Conservation (phyloP, 2,888 invertebrate genomes). For the Caenorhabditis sp. region DNA sequence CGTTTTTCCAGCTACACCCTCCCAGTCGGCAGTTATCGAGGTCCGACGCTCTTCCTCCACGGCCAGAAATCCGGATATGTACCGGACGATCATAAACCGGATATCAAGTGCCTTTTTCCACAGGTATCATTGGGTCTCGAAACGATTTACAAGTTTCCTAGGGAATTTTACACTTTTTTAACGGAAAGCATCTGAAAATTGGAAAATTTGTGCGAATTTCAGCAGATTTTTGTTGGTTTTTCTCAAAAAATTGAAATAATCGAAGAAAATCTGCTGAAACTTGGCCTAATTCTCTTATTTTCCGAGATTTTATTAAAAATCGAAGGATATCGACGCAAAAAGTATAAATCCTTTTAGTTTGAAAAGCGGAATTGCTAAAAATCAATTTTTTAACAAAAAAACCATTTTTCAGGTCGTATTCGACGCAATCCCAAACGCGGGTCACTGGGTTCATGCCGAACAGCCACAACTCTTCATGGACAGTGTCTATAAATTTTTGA, state of each 20-base stretch:
- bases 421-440: constrained; percentile 89
- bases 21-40: constrained; percentile 84
- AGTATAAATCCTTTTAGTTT: too few relatives aligned
- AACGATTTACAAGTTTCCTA: too few relatives aligned
- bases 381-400: too few relatives aligned
- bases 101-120: constrained; percentile 72
- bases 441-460: constrained; percentile 96
- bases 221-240: too few relatives aligned
- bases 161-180: too few relatives aligned
- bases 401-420: constrained; percentile 86
- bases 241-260: too few relatives aligned
- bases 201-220: neutral
- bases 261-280: too few relatives aligned
- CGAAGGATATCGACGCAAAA: too few relatives aligned
- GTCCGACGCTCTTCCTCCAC: constrained; percentile 91
- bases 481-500: constrained; percentile 87
- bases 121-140: constrained; percentile 30
- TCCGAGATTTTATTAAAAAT: too few relatives aligned
- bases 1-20: constrained; percentile 31
- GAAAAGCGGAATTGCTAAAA: too few relatives aligned
- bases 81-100: constrained; percentile 76
- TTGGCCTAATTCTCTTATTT: too few relatives aligned
- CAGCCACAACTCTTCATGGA: constrained; percentile 90
- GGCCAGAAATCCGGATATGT: constrained; percentile 92
- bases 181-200: too few relatives aligned